Evolutionary conservation across 2,797 vertebrate species (phyloP), one percentile per base, ranked within the genome.

Genomic region (Lateolabrax maculatus): DNA sequence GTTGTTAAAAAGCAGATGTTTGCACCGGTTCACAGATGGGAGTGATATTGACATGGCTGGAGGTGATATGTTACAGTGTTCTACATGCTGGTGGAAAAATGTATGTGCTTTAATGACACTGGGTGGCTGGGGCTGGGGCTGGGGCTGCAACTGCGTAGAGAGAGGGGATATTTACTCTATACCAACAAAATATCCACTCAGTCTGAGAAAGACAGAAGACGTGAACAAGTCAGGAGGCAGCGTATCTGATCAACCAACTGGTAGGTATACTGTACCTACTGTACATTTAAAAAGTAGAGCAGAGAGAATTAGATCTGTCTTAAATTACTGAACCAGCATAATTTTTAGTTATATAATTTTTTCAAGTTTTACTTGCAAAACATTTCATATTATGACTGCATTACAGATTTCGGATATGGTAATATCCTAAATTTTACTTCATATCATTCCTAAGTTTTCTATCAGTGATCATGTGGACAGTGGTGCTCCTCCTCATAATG

Each of bases 1-100:
- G 86, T 71, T 80, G 91, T 96, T 92, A 94, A 95, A 95, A 87
- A 95, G 73, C 94, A 95, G 94, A 94, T 94, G 93, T 93, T 16
- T 60, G 62, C 2, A 7, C 72, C 3, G 13, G 37, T 34, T 71
- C 52, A 81, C 93, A 93, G 90, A 92, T 95, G 94, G 90, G 55
- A 89, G 88, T 92, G 74, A 92, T 95, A 89, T 56, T 75, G 60
- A 83, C 79, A 92, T 93, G 71, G 82, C 93, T 90, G 79, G 77
- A 90, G 93, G 93, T 89, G 74, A 91, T 78, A 85, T 71, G 68
- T 62, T 88, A 60, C 60, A 71, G 56, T 79, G 46, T 81, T 79
- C 34, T 55, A 73, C 84, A 80, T 67, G 65, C 73, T 74, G 77
- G 88, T 36, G 81, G 85, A 83, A 89, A 89, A 88, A 84, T 89